phyloP scores from a whole-genome alignment of 2,113 vertebrate species.

The Oreochromis spilurus region DNA sequence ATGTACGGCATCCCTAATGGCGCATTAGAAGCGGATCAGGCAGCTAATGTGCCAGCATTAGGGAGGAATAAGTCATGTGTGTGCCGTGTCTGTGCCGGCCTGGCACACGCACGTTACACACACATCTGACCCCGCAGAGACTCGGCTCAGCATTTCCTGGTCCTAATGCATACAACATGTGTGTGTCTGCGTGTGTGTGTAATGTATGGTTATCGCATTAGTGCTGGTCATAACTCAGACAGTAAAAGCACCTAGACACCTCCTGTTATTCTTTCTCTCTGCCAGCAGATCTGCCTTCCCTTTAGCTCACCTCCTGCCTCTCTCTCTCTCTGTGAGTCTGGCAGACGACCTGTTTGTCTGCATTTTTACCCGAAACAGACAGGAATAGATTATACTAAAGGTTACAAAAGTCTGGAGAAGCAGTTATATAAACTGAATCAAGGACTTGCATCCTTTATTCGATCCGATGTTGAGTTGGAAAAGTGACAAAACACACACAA shows the following conservation, averaged over 20 bases:
- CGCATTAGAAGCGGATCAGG: constrained; percentile 77
- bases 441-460: background rate
- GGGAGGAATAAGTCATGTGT: constrained; percentile 64
- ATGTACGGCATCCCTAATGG: constrained; percentile 75
- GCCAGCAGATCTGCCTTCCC: constrained; percentile 17
- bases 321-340: background rate
- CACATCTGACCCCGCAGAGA: constrained; percentile 16
- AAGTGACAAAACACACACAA: background rate
- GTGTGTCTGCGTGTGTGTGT: constrained; percentile 26
- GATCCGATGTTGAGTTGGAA: background rate
- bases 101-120: constrained; percentile 34
- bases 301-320: background rate
- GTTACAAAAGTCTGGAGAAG: background rate
- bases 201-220: constrained; percentile 59
- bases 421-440: background rate
- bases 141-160: constrained; percentile 32
- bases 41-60: constrained; percentile 61
- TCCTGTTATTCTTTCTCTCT: constrained; percentile 21
- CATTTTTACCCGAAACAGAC: background rate
- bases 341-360: background rate
- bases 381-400: background rate
- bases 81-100: constrained; percentile 38
- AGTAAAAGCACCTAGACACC: constrained; percentile 48
- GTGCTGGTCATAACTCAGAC: constrained; percentile 49
- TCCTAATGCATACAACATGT: constrained; percentile 36